Conservation (phyloP, 2,888 invertebrate species). For the Dicyrtomina minuta region DNA sequence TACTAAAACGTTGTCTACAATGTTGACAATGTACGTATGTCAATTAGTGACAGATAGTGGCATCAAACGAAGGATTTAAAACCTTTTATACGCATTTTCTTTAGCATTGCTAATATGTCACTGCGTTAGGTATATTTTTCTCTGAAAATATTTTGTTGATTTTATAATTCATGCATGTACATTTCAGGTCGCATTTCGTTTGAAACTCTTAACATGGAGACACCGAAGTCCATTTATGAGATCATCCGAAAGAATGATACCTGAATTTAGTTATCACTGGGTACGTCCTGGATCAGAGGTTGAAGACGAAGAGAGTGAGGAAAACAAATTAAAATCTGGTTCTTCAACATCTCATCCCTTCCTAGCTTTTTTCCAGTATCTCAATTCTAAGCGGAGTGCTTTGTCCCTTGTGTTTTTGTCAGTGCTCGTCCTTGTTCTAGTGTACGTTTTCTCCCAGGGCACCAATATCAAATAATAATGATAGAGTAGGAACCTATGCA, state of each 20-base stretch:
- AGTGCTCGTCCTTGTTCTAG: background rate
- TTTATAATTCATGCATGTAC: too few relatives aligned
- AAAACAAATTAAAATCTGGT: background rate
- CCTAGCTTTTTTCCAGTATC: too few relatives aligned
- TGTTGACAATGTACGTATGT: too few relatives aligned
- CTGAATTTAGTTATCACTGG: constrained; percentile 22
- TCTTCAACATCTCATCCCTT: too few relatives aligned
- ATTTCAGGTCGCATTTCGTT: constrained; percentile 24
- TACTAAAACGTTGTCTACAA: too few relatives aligned
- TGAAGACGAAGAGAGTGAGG: background rate
- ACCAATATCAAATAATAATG: too few relatives aligned
- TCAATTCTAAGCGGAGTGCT: too few relatives aligned
- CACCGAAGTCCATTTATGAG: constrained; percentile 10
- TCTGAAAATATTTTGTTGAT: too few relatives aligned
- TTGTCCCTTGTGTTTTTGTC: background rate
- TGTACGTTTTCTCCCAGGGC: background rate
- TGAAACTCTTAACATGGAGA: constrained; percentile 21
- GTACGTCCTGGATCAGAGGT: constrained; percentile 16
- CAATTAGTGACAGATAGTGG: background rate
- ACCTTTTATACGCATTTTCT: too few relatives aligned
- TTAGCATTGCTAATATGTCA: background rate
- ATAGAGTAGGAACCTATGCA: too few relatives aligned
- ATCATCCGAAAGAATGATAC: background rate
- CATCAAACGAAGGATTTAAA: background rate
- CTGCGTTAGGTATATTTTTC: background rate